Evolutionary conservation across 1,140 invertebrate species (phyloP), one percentile per base, ranked within the genome.

Genomic region (Goniozus legneri): DNA sequence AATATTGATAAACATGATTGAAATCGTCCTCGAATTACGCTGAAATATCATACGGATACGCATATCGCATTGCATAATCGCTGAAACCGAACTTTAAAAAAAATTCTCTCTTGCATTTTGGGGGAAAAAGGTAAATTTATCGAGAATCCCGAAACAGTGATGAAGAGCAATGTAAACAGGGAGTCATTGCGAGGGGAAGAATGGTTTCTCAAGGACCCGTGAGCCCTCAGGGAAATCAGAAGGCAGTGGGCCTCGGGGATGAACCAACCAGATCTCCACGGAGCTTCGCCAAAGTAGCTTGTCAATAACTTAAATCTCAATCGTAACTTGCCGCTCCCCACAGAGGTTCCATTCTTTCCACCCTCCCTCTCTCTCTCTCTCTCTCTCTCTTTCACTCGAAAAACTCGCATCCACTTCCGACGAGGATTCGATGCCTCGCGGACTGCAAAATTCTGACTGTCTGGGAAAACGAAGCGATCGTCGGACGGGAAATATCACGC

Each of bases 231-330:
- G 73, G 73, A 76, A 76, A 76, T 76, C 73, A 75, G 58, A 57
- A 49, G 52, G 62, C 54, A 64, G 65, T 69, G 67, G 66, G 69
- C 62, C 67, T 69, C 33, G 55, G 66, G 68, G 68, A 73, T 70
- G 65, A 65, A 66, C 61, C 45, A 56, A 52, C 58, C 58, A 58
- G 63, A 71, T 71, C 65, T 67, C 64, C 52, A 37, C 52, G 54
- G 59, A 62, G 67, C 60, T 65, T 68, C 58, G 50, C 63, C 62
- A 76, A 75, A 76, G 69, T 76, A 73, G 67, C 73, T 76, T 76
- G 72, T 75, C 73, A 75, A 76, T 76, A 75, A 75, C 64, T 74
- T 75, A 75, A 76, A 75, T 76, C 70, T 72, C 71, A 75, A 74
- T 74, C 69, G 63, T 72, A 74, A 72, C 69, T 74, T 73, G 56